Evolutionary conservation across 2,113 vertebrate genomes (phyloP), one percentile per base, ranked within the genome.

Genomic region (Silurus meridionalis): DNA sequence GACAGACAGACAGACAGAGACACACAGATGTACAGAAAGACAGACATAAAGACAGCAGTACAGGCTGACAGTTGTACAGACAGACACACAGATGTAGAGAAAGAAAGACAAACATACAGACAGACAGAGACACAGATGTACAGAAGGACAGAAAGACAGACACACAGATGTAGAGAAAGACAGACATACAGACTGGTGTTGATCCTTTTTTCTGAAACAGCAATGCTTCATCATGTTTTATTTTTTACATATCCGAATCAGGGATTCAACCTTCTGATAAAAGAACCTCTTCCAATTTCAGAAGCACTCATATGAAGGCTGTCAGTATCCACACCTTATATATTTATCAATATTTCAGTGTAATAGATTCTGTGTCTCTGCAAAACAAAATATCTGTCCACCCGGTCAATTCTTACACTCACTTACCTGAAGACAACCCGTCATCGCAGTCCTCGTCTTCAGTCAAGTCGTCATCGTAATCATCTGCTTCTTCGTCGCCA

Each of bases 341-440:
- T 46, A 15, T 72, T 21, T 48, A 9, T 11, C 19, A 48, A 1
- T 48, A 72, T 9, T 21, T 72, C 37, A 15, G 28, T 28, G 66
- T 6, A 67, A 37, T 67, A 28, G 13, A 72, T 48, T 19, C 15
- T 1, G 17, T 19, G 8, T 72, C 37, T 4, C 46, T 10, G 28
- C 11, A 71, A 3, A 17, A 46, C 3, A 69, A 37, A 37, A 37
- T 37, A 37, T 37, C 28, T 37, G 28, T 37, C 28, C 28, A 37
- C 6, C 8, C n/a, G 58, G 78, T 46, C n/a, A 14, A 19, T 17
- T 72, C 8, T 75, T n/a, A 55, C 71, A 71, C 53, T 11, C 37
- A 60, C 58, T 19, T 72, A 89, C 89, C 89, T 89, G 81, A 86
- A 75, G 58, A 77, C 5, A 84, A 83, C 57, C 3, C 13, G 87